Evolutionary conservation across 2,113 vertebrate genomes (phyloP), one percentile per base, ranked within the genome.

Genomic region (Eclectus roratus): DNA sequence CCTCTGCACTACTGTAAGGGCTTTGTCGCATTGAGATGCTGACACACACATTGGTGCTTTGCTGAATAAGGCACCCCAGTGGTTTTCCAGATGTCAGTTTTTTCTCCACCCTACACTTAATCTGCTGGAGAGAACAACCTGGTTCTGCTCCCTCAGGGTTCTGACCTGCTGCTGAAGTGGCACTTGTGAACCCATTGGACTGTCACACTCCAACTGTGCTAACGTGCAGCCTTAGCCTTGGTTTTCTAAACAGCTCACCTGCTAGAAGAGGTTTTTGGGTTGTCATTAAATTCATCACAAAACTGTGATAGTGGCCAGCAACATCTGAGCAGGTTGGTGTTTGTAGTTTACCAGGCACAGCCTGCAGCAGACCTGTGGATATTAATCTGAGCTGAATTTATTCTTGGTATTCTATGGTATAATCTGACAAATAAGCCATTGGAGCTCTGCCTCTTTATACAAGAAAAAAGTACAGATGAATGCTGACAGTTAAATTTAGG

Each of bases 121-220:
- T 91, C 64, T 73, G 50, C 53, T 73, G 89, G 77, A 53, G 43
- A 44, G 72, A 77, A 18, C 50, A 56, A 14, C n/a, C 31, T 25
- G 27, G 20, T 52, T 76, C 33, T 83, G 80, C 46, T 80, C 64
- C 72, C 60, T 63, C 27, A 7, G 55, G 33, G 64, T 77, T 60
- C 47, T 13, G 47, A 11, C 24, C 50, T 53, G 66, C 74, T 72
- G 58, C 60, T 9, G 50, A 25, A 17, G 20, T 7, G 35, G 41
- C 6, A 12, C 13, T 43, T 0, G 0, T 72, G 46, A 83, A 78
- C 47, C 10, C 33, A 2, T 37, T 64, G 52, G 43, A 79, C 43
- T 35, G 9, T 50, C 4, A 1, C 0, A 0, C 63, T 88, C 76
- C 5, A 7, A 3, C n/a, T 66, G 69, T 12, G 37, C 46, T 66